A percentile compares a stretch with the other conserved stretches of the same genome.
These are phyloP conservation scores for Cyrtorhinus lividipennis DNA, from an alignment of 1,140 invertebrate genomes.

Conservation along the genomic window DNA sequence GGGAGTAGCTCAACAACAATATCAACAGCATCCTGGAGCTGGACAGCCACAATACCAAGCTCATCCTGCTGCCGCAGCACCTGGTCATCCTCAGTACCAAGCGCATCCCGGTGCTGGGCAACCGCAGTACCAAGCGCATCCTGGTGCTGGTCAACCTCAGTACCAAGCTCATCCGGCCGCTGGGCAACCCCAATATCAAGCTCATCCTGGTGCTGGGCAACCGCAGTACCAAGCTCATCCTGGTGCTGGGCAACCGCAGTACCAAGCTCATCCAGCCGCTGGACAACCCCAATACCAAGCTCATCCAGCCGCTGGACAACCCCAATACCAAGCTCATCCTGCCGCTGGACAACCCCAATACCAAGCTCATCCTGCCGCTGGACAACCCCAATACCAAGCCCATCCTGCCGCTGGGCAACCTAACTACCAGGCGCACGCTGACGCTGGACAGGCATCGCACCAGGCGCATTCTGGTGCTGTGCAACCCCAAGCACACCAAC, in stretches of 20 bases:
- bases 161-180: neutral
- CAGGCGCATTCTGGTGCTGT: no score
- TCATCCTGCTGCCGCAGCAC: neutral
- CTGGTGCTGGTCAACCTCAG: neutral
- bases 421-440: no score
- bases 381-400: neutral
- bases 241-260: neutral
- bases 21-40: neutral
- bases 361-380: neutral
- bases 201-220: neutral
- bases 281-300: neutral
- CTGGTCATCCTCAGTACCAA: slow-evolving; percentile 23
- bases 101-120: neutral
- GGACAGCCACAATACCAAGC: neutral
- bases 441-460: no score
- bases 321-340: neutral
- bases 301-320: neutral
- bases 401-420: no score
- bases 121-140: neutral
- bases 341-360: neutral
- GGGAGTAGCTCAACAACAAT: neutral
- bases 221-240: neutral
- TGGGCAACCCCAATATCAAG: neutral
- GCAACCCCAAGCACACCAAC: no score
- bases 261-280: neutral